A percentile compares a stretch with the other conserved stretches of the same genome.
phyloP scores from a whole-genome alignment of 1,140 invertebrate species.

The Lasioglossum baleicum region DNA sequence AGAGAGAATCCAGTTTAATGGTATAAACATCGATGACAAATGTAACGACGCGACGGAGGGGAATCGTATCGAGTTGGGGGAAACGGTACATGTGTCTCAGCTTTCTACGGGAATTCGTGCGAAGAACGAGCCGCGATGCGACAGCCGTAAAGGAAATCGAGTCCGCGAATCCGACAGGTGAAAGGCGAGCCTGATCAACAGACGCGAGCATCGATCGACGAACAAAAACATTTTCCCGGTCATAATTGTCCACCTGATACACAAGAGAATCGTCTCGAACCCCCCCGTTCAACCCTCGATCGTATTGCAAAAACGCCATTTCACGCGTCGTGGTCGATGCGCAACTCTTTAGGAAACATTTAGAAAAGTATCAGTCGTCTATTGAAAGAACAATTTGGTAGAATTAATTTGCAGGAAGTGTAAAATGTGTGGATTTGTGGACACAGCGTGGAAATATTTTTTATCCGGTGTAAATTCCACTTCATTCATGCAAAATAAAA shows the following conservation, averaged over 20 bases:
- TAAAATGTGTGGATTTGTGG: no score
- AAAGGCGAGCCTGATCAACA: conserved; percentile 37
- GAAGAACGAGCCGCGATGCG: conserved; percentile 4
- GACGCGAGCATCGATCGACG: conserved; percentile 23
- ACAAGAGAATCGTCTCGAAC: conserved; percentile 35
- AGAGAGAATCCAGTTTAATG: no score
- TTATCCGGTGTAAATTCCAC: no score
- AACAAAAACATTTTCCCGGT: conserved; percentile 31
- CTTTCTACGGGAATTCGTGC: conserved; percentile 31
- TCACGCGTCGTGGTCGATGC: no score
- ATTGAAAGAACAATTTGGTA: no score
- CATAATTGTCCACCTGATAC: conserved; percentile 50
- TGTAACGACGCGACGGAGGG: neutral
- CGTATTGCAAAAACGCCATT: no score
- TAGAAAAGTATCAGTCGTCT: no score
- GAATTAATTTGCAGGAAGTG: no score
- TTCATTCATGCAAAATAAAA: no score
- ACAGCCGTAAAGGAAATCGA: conserved; percentile 49
- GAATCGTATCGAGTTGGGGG: neutral
- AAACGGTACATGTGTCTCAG: neutral
- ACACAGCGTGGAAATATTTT: no score
- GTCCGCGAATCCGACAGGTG: conserved; percentile 55
- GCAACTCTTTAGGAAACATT: no score
- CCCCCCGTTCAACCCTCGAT: neutral
- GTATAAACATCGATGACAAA: neutral